Evolutionary conservation across 2,797 vertebrate genomes (phyloP), one percentile per base, ranked within the genome.

Genomic region (Capromys pilorides): DNA sequence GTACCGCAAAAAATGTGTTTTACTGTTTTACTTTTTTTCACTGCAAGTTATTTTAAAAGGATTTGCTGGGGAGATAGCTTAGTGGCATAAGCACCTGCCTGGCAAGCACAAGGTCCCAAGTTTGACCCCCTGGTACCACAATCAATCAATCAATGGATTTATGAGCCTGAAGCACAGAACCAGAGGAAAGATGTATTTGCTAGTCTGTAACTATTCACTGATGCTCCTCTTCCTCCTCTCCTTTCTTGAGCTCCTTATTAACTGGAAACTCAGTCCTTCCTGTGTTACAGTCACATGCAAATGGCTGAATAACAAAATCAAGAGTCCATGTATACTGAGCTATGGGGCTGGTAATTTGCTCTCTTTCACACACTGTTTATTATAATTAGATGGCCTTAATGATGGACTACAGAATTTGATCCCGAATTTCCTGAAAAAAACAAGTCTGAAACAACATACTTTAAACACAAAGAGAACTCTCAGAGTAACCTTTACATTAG

Each of bases 401-500:
- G 33, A 81, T 45, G 24, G 61, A 88, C 24, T 64, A 83, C 87
- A 24, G 24, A 84, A 86, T 5, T 49, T n/a, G 36, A 73, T 79
- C 2, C 45, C 73, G 31, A 62, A 91, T 84, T 89, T 90, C 82
- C 36, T 75, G 59, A 39, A 87, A 39, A 87, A 92, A 93, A 88
- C 36, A 86, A 77, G n/a, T 41, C 26, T 80, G 36, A 86, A 59
- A 93, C 61, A 21, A 88, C 24, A 66, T 64, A 87, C n/a, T 61
- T 71, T 81, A 41, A 89, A 94, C 41, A 94, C 51, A 90, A 86
- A 88, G 51, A 61, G 71, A 91, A 93, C 94, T 77, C 71, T 94
- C 75, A 82, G 61, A 79, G 66, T 61, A 87, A 90, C 19, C 31
- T 87, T 59, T 88, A 33, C 31, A 90, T 80, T 82, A 89, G 61